Evolutionary conservation across 2,888 invertebrate genomes (phyloP).

Genomic region (Parnassius apollo): DNA sequence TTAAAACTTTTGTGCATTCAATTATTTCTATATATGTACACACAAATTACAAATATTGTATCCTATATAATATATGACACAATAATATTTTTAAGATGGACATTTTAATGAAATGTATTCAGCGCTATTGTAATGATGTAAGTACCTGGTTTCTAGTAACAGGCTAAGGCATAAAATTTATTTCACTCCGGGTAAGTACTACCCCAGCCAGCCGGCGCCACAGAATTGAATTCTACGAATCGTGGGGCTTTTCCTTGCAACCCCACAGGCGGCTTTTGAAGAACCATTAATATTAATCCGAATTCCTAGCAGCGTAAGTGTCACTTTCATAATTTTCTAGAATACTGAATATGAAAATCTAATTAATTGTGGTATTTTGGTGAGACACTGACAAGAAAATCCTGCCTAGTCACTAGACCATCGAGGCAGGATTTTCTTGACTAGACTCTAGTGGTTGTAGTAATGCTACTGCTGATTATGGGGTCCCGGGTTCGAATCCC

Average conservation of each 20-base stretch:
- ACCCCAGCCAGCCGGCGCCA: constrained; percentile 61
- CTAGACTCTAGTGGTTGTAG: too few species aligned
- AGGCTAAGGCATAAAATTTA: constrained; percentile 48
- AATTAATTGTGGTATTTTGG: not conserved
- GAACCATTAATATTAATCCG: constrained; percentile 65
- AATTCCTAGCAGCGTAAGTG: constrained; percentile 24
- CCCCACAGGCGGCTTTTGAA: constrained; percentile 57
- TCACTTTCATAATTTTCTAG: constrained; percentile 14
- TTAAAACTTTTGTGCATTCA: too few species aligned
- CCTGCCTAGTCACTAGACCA: too few species aligned
- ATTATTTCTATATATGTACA: too few species aligned
- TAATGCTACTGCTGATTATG: too few species aligned
- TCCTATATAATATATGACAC: too few species aligned
- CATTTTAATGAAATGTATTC: too few species aligned
- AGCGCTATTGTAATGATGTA: not conserved
- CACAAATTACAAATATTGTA: too few species aligned
- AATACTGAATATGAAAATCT: constrained; percentile 7
- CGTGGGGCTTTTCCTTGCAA: constrained; percentile 62
- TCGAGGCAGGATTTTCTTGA: too few species aligned
- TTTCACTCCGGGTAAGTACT: constrained; percentile 57
- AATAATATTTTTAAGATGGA: too few species aligned
- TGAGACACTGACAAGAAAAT: too few species aligned
- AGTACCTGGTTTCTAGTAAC: constrained; percentile 15
- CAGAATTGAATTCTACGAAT: constrained; percentile 70
- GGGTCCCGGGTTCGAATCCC: too few species aligned